phyloP scores from a whole-genome alignment of 2,797 vertebrate genomes.

The Gallinago stenura region DNA sequence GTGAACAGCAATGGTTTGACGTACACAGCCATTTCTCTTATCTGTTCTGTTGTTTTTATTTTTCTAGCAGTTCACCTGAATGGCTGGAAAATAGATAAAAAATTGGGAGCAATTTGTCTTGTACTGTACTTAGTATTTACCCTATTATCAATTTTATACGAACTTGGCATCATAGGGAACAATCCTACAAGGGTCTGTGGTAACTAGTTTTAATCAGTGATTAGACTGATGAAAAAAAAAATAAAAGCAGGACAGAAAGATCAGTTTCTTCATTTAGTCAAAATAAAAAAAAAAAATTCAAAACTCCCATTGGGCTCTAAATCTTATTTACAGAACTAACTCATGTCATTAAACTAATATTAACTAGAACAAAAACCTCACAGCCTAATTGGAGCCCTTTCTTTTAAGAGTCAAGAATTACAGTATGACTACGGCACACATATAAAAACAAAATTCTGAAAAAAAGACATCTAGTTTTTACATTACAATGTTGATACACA shows the following conservation, averaged over 20 bases:
- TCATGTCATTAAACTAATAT: conserved; percentile 60
- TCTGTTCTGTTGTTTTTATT: conserved; percentile 91
- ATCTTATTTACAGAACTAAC: conserved; percentile 77
- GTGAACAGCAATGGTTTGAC: conserved; percentile 93
- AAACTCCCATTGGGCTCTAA: conserved; percentile 71
- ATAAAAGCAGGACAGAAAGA: conserved; percentile 54
- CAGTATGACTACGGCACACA: conserved; percentile 55
- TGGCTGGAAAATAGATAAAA: conserved; percentile 94
- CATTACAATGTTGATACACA: conserved; percentile 67
- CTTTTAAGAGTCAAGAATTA: conserved; percentile 70
- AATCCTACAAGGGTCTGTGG: conserved; percentile 86
- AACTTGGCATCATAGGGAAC: conserved; percentile 94
- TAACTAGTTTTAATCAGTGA: conserved; percentile 77
- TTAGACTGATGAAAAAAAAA: conserved; percentile 40
- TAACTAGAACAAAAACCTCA: conserved; percentile 66
- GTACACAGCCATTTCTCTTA: conserved; percentile 89
- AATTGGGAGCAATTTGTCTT: conserved; percentile 87
- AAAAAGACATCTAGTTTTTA: conserved; percentile 60
- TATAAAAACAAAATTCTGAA: conserved; percentile 70
- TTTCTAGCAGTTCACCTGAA: conserved; percentile 90
- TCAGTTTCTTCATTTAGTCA: conserved; percentile 73
- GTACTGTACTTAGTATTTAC: conserved; percentile 89
- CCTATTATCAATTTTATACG: conserved; percentile 90
- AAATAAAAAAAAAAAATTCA: conserved; percentile 67
- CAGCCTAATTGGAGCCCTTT: conserved; percentile 77